Conservation (phyloP, 2,888 invertebrate species). For the Aelia acuminata region DNA sequence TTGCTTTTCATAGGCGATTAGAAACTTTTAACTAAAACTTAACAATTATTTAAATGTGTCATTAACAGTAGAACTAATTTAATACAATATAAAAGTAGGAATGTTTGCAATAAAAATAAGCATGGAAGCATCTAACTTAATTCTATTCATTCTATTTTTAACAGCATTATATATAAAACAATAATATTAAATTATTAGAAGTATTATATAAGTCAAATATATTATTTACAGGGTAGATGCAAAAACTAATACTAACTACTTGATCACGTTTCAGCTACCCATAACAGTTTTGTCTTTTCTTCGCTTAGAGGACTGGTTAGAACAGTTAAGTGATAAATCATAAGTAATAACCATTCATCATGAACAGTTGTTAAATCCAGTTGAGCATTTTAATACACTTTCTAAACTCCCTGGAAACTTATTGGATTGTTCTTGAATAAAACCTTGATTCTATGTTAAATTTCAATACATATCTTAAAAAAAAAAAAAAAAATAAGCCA, state of each 20-base stretch:
- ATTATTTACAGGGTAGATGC: not conserved
- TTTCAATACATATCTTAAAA: not conserved
- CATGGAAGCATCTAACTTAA: not conserved
- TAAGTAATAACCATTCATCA: not conserved
- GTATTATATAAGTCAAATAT: constrained; percentile 22
- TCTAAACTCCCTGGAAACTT: too few relatives aligned
- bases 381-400: not conserved
- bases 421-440: too few relatives aligned
- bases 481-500: too few relatives aligned
- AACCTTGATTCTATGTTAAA: not conserved
- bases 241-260: not conserved
- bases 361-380: not conserved
- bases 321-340: not conserved
- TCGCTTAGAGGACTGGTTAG: not conserved
- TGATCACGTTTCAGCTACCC: not conserved
- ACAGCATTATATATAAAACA: not conserved
- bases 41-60: constrained; percentile 8
- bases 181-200: not conserved
- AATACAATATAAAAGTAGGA: constrained; percentile 39
- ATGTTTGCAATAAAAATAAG: constrained; percentile 22
- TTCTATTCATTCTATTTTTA: not conserved
- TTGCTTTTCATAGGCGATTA: constrained; percentile 4
- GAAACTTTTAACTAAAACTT: constrained; percentile 4
- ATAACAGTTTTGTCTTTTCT: not conserved
- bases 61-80: not conserved